Conservation (phyloP, 2,797 vertebrate genomes). For the Lepilemur ruficaudatus region DNA sequence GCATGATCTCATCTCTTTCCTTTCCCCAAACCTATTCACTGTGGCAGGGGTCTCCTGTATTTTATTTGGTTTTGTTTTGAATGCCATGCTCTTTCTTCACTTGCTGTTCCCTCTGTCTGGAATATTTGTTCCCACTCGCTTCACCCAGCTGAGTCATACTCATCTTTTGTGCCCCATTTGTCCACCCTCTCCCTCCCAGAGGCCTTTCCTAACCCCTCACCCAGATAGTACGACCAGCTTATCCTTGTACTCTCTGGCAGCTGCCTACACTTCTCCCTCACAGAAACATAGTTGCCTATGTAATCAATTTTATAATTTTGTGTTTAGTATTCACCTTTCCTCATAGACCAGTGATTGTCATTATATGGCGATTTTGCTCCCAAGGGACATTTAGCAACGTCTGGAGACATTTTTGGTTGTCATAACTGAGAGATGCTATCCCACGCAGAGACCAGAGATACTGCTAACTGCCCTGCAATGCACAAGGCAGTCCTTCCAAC, state of each 20-base stretch:
- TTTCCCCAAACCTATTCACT: fast-evolving
- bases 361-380: neutral
- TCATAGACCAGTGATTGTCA: neutral
- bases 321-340: neutral
- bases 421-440: neutral
- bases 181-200: neutral
- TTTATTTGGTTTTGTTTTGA: neutral
- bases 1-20: neutral
- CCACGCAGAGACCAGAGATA: neutral
- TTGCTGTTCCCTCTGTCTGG: neutral
- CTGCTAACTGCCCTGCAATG: fast-evolving
- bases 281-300: neutral
- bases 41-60: neutral
- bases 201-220: neutral
- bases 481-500: fast-evolving
- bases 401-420: neutral
- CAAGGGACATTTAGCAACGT: neutral
- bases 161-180: neutral
- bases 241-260: neutral
- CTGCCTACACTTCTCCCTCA: neutral
- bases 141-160: neutral
- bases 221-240: fast-evolving
- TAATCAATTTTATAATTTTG: neutral
- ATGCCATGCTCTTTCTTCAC: neutral
- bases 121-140: neutral